These are phyloP conservation scores for Limanda limanda DNA, from an alignment of 2,113 vertebrate species.

Conservation along the genomic window DNA sequence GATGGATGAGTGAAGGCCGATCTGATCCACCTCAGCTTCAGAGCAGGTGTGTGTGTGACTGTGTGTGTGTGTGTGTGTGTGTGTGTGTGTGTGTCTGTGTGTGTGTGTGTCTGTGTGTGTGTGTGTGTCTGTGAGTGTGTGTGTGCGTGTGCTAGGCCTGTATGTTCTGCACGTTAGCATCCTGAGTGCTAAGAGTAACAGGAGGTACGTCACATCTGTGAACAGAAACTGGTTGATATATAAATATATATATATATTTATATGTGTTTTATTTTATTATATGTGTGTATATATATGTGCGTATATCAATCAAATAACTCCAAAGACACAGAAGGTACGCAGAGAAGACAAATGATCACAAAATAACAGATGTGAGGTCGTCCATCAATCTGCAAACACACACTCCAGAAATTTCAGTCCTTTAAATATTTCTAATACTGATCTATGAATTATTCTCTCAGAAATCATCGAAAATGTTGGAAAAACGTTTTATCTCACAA, in stretches of 20 bases:
- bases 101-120: conserved; percentile 6
- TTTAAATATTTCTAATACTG: no score
- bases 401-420: no score
- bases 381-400: no score
- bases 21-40: conserved; percentile 24
- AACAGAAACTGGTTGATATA: neutral
- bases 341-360: no score
- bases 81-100: no score
- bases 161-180: conserved; percentile 59
- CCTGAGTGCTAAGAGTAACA: conserved; percentile 64
- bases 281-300: neutral
- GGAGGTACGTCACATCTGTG: conserved; percentile 60
- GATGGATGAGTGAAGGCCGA: conserved; percentile 22
- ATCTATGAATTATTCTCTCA: no score
- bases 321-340: no score
- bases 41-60: conserved; percentile 4
- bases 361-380: neutral
- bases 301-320: neutral
- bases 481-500: no score
- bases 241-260: neutral
- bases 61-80: conserved; percentile 32
- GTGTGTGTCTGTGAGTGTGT: conserved; percentile 26
- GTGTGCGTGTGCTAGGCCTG: conserved; percentile 53
- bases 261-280: neutral
- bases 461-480: no score